These are phyloP conservation scores for Limulus polyphemus DNA, from an alignment of 2,888 invertebrate genomes.

Conservation along the genomic window DNA sequence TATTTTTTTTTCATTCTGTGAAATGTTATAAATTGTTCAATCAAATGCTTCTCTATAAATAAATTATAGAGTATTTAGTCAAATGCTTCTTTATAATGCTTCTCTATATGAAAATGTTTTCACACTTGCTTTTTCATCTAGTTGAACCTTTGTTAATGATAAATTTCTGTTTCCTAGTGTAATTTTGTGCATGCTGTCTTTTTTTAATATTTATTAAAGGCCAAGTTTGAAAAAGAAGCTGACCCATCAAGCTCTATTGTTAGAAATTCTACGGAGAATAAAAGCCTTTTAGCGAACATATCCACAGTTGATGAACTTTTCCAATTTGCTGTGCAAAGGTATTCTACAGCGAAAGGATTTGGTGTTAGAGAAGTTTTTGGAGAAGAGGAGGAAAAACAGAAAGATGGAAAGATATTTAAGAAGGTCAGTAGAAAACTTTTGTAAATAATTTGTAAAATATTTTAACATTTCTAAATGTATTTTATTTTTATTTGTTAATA, in stretches of 20 bases:
- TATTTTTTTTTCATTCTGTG: too few relatives aligned
- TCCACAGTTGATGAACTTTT: slow-evolving; percentile 50
- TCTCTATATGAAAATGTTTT: too few relatives aligned
- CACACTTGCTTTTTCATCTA: too few relatives aligned
- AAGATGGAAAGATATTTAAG: slow-evolving; percentile 57
- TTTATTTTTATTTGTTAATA: too few relatives aligned
- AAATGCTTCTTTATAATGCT: too few relatives aligned
- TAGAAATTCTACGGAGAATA: slow-evolving; percentile 5
- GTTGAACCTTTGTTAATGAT: too few relatives aligned
- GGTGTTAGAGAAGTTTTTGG: slow-evolving; percentile 80
- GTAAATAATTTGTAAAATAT: too few relatives aligned
- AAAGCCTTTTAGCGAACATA: slow-evolving; percentile 4
- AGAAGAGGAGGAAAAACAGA: slow-evolving; percentile 87
- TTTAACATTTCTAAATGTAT: too few relatives aligned
- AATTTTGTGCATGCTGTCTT: background rate
- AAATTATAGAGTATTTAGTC: too few relatives aligned
- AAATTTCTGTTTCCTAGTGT: background rate
- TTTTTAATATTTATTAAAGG: slow-evolving; percentile 4
- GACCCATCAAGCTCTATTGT: slow-evolving; percentile 21
- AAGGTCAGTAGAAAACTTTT: slow-evolving; percentile 43
- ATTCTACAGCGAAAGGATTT: slow-evolving; percentile 60
- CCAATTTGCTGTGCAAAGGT: slow-evolving; percentile 58
- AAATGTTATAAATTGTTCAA: too few relatives aligned
- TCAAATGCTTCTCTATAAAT: too few relatives aligned
- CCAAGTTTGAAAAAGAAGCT: slow-evolving; percentile 10